Base-by-base conservation (phyloP, 2,113 vertebrate species). In the Monopterus albus region DNA sequence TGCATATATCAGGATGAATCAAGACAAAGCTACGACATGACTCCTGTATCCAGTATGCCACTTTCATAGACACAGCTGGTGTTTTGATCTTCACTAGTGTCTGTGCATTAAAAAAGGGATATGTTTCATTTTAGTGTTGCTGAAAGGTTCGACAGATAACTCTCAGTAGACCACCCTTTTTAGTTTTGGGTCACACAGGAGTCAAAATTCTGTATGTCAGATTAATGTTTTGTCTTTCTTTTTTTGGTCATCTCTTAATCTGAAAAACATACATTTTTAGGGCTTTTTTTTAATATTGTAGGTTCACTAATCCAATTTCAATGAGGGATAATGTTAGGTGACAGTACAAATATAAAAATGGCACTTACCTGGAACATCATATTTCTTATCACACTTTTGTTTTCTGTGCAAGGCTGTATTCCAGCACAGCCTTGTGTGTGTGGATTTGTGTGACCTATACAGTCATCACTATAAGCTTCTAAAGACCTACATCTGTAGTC, bases 1-100 rank as follows among this genome's bases (percentile, higher is more conserved):
- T 78, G 81, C 77, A 88, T 83, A 88, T 87, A 92, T 91, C 86
- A 89, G 78, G 90, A 91, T 92, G 82, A 92, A 93, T 93, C 86
- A 91, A 89, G 88, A 90, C 87, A 91, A 91, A 91, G 89, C 82
- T 91, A 60, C 62, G 72, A 88, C 86, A 89, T 82, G 89, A 91
- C 88, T 92, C 82, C 86, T 88, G 89, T 85, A 88, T 89, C 88
- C 88, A 78, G 38, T 61, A 14, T 77, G 87, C 78, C 81, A 84
- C 76, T 90, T 87, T 87, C 78, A 82, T 86, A 86, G 84, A 79
- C 84, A 53, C 74, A 83, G 78, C 75, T 75, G 6, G 3, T 72
- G 81, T 87, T 92, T 91, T 91, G 87, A 91, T 92, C 92, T 89
- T 39, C 40, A 38, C 79, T 88, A 87, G 76, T 86, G 64, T 83